Evolutionary conservation across 2,888 invertebrate species (phyloP), one percentile per base, ranked within the genome.

Genomic region (Drosophila nr. medialis): DNA sequence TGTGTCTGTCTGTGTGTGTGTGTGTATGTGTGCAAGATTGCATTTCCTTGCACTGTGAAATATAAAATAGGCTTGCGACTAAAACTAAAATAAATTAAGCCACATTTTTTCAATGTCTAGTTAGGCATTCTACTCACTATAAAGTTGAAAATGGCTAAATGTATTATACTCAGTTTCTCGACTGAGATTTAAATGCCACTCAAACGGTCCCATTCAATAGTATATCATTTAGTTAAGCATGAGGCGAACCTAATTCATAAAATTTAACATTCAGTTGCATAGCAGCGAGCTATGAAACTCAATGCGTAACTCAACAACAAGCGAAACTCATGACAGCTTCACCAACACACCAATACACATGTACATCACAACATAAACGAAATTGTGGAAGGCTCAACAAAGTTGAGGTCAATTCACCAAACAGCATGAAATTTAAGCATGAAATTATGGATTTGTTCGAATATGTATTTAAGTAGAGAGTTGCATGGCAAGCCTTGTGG

Each of bases 391-490:
- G 29, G 15, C 38, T 45, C 50, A 60, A 51, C 50, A 11, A 34
- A 68, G 55, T 66, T 54, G 48, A 49, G 48, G 40, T 30, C 8
- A n/a, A 48, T 34, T 58, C 30, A 45, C 59, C 18, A 42, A 55
- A 55, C 27, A 72, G 81, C 78, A 80, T 79, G 78, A 80, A 64
- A 68, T 70, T 63, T 29, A 59, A 51, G 79, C 77, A 77, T 77
- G 80, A 80, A 76, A 65, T 80, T 68, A 64, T 51, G 65, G 65
- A 65, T 61, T 58, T 58, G 48, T 55, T 79, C 79, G 77, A 79
- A 79, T 79, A 81, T 62, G 48, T 75, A 72, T 21, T 64, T 58
- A 54, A 60, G 30, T 15, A 42, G 40, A 40, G 21, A 30, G 30
- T 30, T 77, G 69, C 66, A 76, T 72, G 77, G 67, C 69, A 59